Evolutionary conservation across 2,888 invertebrate species (phyloP), one percentile per base, ranked within the genome.

Genomic region (Endotricha flammealis): DNA sequence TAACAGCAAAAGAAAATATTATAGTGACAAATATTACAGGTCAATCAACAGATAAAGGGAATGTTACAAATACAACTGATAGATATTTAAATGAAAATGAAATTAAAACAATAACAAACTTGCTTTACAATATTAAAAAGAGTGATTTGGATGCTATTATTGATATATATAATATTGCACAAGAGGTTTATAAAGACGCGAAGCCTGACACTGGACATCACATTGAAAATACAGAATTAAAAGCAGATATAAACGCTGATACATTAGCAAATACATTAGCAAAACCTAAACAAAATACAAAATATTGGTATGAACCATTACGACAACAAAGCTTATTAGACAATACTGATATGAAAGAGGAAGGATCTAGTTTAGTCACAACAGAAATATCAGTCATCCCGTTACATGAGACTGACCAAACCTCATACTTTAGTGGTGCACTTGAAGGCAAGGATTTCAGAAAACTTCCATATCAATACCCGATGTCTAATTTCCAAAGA

Each of bases 141-240:
- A 81, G 80, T 39, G 86, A 86, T 41, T 53, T 86, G 32, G 77
- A 85, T 54, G 73, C 83, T 4, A 67, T 86, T 7, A 49, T 83
- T 16, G 85, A 86, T 41, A 68, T 86, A 37, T 86, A 85, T 31
- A 77, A 74, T 36, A 49, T 85, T 46, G 83, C 82, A 1, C 74
- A 83, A 63, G 79, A 85, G 32, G 72, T 86, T 43, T 80, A 78
- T 32, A 75, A 69, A 32, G 81, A 83, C 53, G 59, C 80, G 32
- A 76, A n/a, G n/a, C n/a, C n/a, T n/a, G n/a, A n/a, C n/a, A n/a
- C n/a, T n/a, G n/a, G n/a, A n/a, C n/a, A n/a, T n/a, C n/a, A n/a
- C n/a, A n/a, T n/a, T n/a, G n/a, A n/a, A n/a, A n/a, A n/a, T n/a
- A n/a, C n/a, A n/a, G n/a, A n/a, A n/a, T n/a, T n/a, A n/a, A n/a